Base-by-base conservation (phyloP, 2,113 vertebrate genomes). In the Cyprinodon tularosa region DNA sequence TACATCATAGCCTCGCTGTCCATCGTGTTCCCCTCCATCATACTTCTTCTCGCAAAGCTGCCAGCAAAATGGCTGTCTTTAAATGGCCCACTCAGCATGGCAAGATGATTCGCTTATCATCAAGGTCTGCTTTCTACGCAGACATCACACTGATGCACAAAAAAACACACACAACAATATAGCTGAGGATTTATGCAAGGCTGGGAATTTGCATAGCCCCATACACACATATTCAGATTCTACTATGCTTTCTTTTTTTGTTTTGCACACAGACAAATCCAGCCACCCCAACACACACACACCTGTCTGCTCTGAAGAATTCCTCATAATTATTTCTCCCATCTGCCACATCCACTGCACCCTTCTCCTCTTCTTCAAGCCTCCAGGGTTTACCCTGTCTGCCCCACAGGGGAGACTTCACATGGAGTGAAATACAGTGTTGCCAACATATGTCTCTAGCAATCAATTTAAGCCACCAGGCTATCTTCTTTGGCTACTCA, bases 1-100 rank as follows among this genome's bases (percentile, higher is more conserved):
- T 72, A 37, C 37, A 36, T 47, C 40, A 61, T 82, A 78, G 63
- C 74, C 66, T 77, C 68, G 70, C 80, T 77, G 79, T 88, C 87
- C 80, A 76, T 80, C 76, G 70, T 61, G 71, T 57, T 36, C 80
- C 73, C 72, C 83, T 90, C 87, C 82, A 84, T 91, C 87, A 90
- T 72, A 69, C 71, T 74, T 84, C 83, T 81, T 83, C 86, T 80
- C 22, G 1, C 29, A 6, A 81, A 81, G 77, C 74, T 81, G 81
- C 78, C 80, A 87, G 79, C 71, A 86, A 88, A 90, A 92, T 87
- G 86, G 81, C 85, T 72, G 83, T 86, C 80, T 90, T 84, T 84
- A 92, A 92, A 92, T 84, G 88, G 88, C 79, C 85, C 89, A 86
- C 90, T 90, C 89, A 87, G 86, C 84, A 77, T 68, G 80, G 79